Evolutionary conservation across 1,140 invertebrate species (phyloP).

Genomic region (Melipona quadrifasciata): DNA sequence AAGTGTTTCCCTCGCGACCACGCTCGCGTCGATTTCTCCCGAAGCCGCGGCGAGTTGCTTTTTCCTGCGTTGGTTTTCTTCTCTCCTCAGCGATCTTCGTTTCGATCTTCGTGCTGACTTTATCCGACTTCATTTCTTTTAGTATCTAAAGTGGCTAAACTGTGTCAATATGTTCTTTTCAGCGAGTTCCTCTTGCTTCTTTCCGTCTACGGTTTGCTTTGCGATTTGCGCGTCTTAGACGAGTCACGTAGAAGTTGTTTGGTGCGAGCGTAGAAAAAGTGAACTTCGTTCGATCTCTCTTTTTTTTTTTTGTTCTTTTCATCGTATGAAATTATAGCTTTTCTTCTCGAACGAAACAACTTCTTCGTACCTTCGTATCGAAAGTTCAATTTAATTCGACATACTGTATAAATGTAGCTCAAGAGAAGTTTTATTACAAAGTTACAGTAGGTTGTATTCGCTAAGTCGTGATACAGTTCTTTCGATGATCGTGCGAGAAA

Average conservation of each 20-base stretch:
- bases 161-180: background rate
- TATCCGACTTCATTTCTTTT: background rate
- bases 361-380: background rate
- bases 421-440: background rate
- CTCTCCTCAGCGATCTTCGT: background rate
- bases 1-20: conserved; percentile 14
- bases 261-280: background rate
- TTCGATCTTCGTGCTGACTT: background rate
- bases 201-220: background rate
- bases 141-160: too few species aligned
- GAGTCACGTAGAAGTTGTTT: too few species aligned
- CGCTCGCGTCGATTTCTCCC: background rate
- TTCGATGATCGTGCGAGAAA: background rate
- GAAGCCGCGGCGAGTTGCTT: background rate
- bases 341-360: background rate
- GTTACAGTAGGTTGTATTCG: background rate
- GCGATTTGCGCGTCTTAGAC: background rate
- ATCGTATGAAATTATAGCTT: too few species aligned
- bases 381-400: background rate
- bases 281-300: background rate
- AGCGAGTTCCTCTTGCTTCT: background rate
- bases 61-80: background rate
- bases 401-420: background rate
- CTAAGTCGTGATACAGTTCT: background rate
- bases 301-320: background rate